phyloP scores from a whole-genome alignment of 2,888 invertebrate species.

The Ptilodon capucinus region DNA sequence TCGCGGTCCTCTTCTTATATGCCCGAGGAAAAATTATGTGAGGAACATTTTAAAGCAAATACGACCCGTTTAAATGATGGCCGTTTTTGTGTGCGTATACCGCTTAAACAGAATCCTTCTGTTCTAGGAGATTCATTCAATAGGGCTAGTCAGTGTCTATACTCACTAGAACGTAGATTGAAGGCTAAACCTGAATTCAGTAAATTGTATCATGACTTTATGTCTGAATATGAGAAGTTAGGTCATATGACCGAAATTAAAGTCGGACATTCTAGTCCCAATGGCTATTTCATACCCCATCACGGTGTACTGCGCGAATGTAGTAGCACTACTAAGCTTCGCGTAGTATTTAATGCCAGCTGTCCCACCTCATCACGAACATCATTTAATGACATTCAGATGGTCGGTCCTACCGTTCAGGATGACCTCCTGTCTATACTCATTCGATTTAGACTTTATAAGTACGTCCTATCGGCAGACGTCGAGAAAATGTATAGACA shows the following conservation, averaged over 20 bases:
- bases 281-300: conserved; percentile 19
- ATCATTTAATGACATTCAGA: conserved; percentile 22
- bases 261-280: not conserved
- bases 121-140: conserved; percentile 25
- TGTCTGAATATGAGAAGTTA: conserved; percentile 22
- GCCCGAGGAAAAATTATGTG: conserved; percentile 24
- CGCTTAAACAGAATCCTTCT: conserved; percentile 16
- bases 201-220: conserved; percentile 23
- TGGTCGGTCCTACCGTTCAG: conserved; percentile 24
- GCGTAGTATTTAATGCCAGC: conserved; percentile 21
- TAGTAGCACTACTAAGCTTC: conserved; percentile 16
- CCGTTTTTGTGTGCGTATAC: conserved; percentile 28
- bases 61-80: conserved; percentile 26
- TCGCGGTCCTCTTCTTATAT: conserved; percentile 6
- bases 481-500: conserved; percentile 27
- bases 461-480: conserved; percentile 20
- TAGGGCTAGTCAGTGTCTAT: conserved; percentile 21
- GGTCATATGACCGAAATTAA: conserved; percentile 8
- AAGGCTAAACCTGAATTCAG: conserved; percentile 5
- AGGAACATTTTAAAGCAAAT: conserved; percentile 29
- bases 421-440: conserved; percentile 28
- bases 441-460: conserved; percentile 20
- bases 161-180: conserved; percentile 18
- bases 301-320: conserved; percentile 21
- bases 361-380: conserved; percentile 9